phyloP scores from a whole-genome alignment of 1,140 invertebrate genomes.

The Drosophila parabipectinata region DNA sequence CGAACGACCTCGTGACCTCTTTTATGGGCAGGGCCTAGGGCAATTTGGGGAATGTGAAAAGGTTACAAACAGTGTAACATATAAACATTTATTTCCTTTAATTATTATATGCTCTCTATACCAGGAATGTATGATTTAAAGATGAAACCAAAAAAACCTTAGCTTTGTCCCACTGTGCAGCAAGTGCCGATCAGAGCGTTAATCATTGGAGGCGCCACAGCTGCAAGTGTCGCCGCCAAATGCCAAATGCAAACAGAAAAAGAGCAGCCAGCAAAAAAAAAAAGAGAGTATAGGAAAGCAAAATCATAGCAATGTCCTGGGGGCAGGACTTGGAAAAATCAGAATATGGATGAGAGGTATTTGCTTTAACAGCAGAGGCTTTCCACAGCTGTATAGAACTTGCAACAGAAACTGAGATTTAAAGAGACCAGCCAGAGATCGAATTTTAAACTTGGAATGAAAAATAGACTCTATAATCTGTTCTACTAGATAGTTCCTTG shows the following conservation, averaged over 20 bases:
- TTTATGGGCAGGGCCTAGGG: background rate
- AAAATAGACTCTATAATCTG: background rate
- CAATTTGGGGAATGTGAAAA: background rate
- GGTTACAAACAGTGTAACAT: background rate
- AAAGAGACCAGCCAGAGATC: background rate
- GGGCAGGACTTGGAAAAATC: constrained; percentile 5
- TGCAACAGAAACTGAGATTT: background rate
- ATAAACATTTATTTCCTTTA: background rate
- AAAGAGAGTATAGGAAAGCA: constrained; percentile 5
- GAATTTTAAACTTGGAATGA: background rate
- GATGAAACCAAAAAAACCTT: background rate
- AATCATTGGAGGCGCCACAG: constrained; percentile 49
- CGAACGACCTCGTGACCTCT: constrained; percentile 3
- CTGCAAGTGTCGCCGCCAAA: constrained; percentile 53
- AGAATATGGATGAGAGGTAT: background rate
- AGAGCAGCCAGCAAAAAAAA: constrained; percentile 30
- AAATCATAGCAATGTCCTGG: constrained; percentile 42
- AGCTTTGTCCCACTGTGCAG: background rate
- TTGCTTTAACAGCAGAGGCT: background rate
- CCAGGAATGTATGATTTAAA: background rate
- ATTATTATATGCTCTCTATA: too few relatives aligned
- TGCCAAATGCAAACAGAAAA: constrained; percentile 51
- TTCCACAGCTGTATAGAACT: background rate
- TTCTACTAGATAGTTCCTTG: background rate
- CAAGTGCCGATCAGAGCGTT: constrained; percentile 14